phyloP scores from a whole-genome alignment of 2,888 invertebrate genomes.

The Seira sanloemensis region DNA sequence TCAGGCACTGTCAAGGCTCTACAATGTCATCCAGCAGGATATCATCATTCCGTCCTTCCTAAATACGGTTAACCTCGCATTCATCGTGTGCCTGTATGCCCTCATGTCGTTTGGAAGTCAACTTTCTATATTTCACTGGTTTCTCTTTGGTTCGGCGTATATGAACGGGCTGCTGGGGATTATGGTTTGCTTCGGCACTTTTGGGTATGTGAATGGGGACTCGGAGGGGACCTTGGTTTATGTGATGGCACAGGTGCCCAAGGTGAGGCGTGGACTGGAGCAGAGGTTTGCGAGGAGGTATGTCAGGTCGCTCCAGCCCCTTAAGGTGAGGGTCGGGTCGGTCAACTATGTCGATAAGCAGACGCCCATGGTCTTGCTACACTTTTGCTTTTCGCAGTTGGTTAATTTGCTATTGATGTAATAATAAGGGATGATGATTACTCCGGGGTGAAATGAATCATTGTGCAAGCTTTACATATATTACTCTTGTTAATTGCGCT shows the following conservation, averaged over 20 bases:
- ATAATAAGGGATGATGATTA: too few relatives aligned
- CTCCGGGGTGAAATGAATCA: too few relatives aligned
- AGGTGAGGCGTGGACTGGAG: neutral
- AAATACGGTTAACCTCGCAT: neutral
- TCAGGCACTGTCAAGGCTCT: slow-evolving; percentile 8
- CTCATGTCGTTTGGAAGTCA: slow-evolving; percentile 5
- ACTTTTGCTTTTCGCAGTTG: slow-evolving; percentile 28
- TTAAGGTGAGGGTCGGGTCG: slow-evolving; percentile 19
- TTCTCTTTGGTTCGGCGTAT: slow-evolving; percentile 25
- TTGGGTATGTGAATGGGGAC: slow-evolving; percentile 26
- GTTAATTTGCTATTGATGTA: slow-evolving; percentile 24
- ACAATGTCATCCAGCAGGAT: slow-evolving; percentile 35
- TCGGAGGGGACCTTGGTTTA: neutral
- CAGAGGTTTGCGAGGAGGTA: neutral
- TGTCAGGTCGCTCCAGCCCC: slow-evolving; percentile 17
- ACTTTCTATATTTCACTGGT: slow-evolving; percentile 17
- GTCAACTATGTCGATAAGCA: slow-evolving; percentile 28
- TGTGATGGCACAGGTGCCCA: neutral
- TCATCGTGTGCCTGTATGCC: slow-evolving; percentile 35
- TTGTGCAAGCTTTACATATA: too few relatives aligned
- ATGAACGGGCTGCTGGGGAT: slow-evolving; percentile 34
- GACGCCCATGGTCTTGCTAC: slow-evolving; percentile 23
- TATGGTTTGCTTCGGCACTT: slow-evolving; percentile 17
- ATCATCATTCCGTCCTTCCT: slow-evolving; percentile 19
- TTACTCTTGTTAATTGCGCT: too few relatives aligned